Conservation (phyloP, 2,113 vertebrate genomes). For the Psilopsiagon aurifrons region DNA sequence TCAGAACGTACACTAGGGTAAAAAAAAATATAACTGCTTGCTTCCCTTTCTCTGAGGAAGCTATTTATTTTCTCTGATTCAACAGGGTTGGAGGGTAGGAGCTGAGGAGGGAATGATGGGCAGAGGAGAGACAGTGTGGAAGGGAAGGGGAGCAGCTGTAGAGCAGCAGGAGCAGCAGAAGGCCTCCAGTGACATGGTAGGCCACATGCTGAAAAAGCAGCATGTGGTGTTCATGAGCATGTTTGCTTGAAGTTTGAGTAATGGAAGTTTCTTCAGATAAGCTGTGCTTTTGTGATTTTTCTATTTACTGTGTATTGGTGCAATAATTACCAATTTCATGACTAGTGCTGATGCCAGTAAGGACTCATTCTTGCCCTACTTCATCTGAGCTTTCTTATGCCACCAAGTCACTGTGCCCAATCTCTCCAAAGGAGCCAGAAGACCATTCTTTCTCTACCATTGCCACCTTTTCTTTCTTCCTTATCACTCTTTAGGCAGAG, state of each 20-base stretch:
- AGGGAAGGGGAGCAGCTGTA: no score
- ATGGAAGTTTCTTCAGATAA: not conserved
- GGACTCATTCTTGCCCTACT: not conserved
- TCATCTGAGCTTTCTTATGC: not conserved
- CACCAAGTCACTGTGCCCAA: not conserved
- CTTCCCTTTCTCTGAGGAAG: not conserved
- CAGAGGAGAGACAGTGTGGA: not conserved
- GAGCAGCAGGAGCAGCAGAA: not conserved
- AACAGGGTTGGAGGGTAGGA: not conserved
- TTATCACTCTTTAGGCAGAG: not conserved
- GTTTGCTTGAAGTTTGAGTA: not conserved
- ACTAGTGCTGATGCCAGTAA: not conserved
- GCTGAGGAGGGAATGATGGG: not conserved
- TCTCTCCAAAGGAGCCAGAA: not conserved
- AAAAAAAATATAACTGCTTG: not conserved
- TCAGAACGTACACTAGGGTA: not conserved
- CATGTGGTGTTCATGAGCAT: fast-evolving
- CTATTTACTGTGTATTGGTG: not conserved
- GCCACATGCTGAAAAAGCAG: not conserved
- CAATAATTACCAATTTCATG: not conserved
- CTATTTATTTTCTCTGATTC: not conserved
- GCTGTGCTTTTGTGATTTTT: not conserved
- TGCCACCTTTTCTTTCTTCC: not conserved
- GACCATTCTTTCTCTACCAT: not conserved
- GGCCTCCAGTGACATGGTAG: not conserved